Conservation (phyloP, 2,797 vertebrate genomes). For the Crossoptilon crossoptilon region DNA sequence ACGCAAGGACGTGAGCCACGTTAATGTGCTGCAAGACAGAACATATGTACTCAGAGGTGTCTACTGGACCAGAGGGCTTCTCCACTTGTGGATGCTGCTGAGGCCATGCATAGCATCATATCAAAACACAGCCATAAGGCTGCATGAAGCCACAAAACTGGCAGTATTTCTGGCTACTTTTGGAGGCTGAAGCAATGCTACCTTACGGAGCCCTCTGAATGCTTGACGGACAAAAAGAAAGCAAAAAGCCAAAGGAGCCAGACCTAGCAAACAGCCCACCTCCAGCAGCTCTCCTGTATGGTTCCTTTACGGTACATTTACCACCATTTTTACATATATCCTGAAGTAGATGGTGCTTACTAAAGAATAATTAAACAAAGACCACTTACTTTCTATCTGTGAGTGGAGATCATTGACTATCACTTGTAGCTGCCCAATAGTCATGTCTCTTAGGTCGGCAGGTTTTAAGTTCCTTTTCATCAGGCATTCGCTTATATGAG, state of each 20-base stretch:
- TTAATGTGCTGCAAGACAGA: neutral
- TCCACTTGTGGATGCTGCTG: too few relatives aligned
- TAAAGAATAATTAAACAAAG: neutral
- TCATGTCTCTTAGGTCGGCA: slow-evolving; percentile 95
- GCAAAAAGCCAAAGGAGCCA: neutral
- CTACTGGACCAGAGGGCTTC: neutral
- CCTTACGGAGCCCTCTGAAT: fast-evolving
- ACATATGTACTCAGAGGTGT: neutral
- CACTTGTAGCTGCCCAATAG: slow-evolving; percentile 96
- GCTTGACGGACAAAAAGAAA: neutral
- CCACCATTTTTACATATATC: neutral
- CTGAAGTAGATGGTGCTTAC: fast-evolving
- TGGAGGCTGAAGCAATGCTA: neutral
- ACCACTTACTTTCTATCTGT: slow-evolving; percentile 96
- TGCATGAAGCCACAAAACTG: neutral
- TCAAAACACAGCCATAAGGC: neutral
- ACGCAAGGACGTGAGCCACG: fast-evolving
- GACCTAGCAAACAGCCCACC: neutral
- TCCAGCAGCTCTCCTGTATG: fast-evolving
- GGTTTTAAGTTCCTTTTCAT: slow-evolving; percentile 98
- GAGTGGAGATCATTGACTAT: slow-evolving; percentile 99
- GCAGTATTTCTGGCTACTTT: neutral
- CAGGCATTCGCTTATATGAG: slow-evolving; percentile 97
- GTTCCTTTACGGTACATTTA: neutral
- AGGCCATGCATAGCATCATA: fast-evolving